Conservation (phyloP, 2,797 vertebrate species). For the Monodelphis domestica region DNA sequence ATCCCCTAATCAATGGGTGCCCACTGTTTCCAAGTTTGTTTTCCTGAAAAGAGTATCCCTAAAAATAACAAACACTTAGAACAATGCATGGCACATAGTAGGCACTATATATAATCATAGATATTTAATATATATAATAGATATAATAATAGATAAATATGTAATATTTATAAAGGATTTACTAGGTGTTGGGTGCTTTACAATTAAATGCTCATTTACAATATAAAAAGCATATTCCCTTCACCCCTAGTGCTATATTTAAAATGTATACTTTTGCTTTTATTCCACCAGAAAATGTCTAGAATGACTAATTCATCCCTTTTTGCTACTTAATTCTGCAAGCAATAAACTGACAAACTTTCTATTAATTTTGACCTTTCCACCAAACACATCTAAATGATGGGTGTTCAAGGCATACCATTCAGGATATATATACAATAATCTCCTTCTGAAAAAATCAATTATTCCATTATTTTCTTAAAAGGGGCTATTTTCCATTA, state of each 20-base stretch:
- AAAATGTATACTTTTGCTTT: slow-evolving; percentile 11
- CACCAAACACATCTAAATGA: slow-evolving; percentile 22
- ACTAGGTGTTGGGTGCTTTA: not conserved
- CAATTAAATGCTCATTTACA: not conserved
- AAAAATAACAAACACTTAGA: not conserved
- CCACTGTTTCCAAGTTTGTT: not conserved
- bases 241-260: not conserved
- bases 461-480: slow-evolving; percentile 10
- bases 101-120: too few relatives aligned
- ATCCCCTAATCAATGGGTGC: not conserved
- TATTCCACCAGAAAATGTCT: slow-evolving; percentile 34
- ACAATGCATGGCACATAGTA: not conserved
- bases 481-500: slow-evolving; percentile 10
- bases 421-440: slow-evolving; percentile 25
- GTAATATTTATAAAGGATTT: not conserved
- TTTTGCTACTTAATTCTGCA: slow-evolving; percentile 12
- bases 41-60: not conserved
- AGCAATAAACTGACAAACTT: slow-evolving; percentile 15
- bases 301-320: not conserved
- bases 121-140: too few relatives aligned
- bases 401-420: not conserved
- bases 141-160: too few relatives aligned
- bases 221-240: not conserved
- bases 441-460: slow-evolving; percentile 32
- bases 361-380: slow-evolving; percentile 49